phyloP scores from a whole-genome alignment of 2,113 vertebrate species.

The Xenotilapia caudafasciata region DNA sequence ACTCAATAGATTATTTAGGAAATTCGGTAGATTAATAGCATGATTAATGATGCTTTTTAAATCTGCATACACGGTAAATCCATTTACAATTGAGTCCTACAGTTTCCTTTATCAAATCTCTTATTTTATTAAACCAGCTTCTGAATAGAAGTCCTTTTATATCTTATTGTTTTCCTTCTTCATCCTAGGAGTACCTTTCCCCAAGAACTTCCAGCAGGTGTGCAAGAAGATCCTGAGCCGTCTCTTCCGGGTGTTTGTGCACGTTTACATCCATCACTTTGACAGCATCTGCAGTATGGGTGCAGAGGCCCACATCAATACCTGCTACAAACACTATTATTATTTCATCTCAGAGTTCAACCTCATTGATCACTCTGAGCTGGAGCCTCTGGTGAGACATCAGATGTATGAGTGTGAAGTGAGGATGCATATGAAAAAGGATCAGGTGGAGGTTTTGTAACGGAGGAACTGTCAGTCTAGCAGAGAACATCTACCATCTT shows the following conservation, averaged over 20 bases:
- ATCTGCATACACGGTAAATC: background rate
- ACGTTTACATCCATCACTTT: conserved; percentile 98
- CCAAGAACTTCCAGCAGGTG: conserved; percentile 96
- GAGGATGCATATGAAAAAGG: background rate
- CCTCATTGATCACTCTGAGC: conserved; percentile 88
- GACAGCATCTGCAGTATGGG: conserved; percentile 95
- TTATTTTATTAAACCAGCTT: background rate
- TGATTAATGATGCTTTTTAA: background rate
- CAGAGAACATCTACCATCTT: background rate
- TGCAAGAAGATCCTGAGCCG: conserved; percentile 97
- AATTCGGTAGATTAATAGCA: background rate
- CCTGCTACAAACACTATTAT: conserved; percentile 98
- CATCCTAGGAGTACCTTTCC: conserved; percentile 87
- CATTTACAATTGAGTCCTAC: background rate
- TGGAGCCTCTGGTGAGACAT: conserved; percentile 89
- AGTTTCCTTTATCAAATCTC: background rate
- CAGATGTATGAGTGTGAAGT: background rate
- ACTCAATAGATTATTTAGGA: background rate
- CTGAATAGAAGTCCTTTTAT: background rate
- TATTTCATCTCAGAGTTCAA: conserved; percentile 96
- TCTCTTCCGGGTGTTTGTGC: conserved; percentile 94
- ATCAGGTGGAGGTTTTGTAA: background rate
- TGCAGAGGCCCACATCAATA: conserved; percentile 95
- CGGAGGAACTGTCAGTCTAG: background rate
- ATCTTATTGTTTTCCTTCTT: background rate